phyloP scores from a whole-genome alignment of 1,140 invertebrate species.

The Trachelipus rathkii region DNA sequence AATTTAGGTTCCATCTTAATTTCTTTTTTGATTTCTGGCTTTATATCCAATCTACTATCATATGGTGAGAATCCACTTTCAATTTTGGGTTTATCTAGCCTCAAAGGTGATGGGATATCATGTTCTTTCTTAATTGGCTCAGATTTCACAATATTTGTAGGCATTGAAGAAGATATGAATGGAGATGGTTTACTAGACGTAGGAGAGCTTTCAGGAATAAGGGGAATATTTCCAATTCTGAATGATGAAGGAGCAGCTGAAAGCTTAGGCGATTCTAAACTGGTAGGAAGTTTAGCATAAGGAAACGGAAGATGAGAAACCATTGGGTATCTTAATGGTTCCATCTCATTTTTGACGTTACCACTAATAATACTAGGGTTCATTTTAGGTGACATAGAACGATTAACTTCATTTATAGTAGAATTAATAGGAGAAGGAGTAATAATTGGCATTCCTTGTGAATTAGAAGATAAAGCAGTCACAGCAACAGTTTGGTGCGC shows the following conservation, averaged over 20 bases:
- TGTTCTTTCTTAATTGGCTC: constrained; percentile 27
- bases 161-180: neutral
- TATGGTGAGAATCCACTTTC: constrained; percentile 28
- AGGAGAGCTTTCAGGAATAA: neutral
- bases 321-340: neutral
- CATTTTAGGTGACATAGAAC: neutral
- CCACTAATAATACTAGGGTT: neutral
- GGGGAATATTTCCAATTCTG: neutral
- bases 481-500: neutral
- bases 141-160: neutral
- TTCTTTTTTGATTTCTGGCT: constrained; percentile 8
- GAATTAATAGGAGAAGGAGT: neutral
- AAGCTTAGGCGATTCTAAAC: neutral
- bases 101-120: neutral
- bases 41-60: constrained; percentile 22
- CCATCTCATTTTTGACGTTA: neutral
- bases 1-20: constrained; percentile 23
- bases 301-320: neutral
- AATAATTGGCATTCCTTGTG: neutral
- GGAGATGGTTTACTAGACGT: neutral
- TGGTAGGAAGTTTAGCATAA: neutral
- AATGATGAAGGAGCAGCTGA: constrained; percentile 16
- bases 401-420: neutral
- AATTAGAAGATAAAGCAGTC: neutral
- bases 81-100: constrained; percentile 31